These are phyloP conservation scores for Notamacropus eugenii DNA, from an alignment of 2,797 vertebrate species.

Conservation along the genomic window DNA sequence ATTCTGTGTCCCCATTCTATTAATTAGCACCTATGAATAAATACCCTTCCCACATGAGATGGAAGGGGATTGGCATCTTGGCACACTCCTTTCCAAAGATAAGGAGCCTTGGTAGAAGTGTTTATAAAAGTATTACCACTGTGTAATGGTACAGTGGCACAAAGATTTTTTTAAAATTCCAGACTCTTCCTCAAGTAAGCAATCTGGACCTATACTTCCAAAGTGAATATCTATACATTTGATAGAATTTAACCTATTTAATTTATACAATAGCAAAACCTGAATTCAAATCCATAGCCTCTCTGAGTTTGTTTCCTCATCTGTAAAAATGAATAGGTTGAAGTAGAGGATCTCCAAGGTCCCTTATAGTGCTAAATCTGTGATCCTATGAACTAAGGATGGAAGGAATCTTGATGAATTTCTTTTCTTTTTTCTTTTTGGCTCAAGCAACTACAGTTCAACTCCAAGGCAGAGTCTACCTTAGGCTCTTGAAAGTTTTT, in stretches of 20 bases:
- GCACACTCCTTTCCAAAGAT: not conserved
- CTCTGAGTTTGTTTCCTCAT: not conserved
- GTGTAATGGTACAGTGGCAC: not conserved
- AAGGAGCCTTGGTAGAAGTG: conserved; percentile 10
- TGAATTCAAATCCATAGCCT: not conserved
- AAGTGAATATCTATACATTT: not conserved
- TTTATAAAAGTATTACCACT: conserved; percentile 21
- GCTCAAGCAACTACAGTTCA: not conserved
- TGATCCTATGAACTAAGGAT: not conserved
- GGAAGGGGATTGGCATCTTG: not conserved
- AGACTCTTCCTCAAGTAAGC: not conserved
- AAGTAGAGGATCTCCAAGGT: not conserved
- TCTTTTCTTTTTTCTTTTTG: not conserved
- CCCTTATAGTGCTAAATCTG: not conserved
- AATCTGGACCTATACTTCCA: not conserved
- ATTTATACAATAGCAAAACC: not conserved
- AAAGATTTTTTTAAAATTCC: not conserved
- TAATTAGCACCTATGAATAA: conserved; percentile 16
- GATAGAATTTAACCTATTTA: not conserved
- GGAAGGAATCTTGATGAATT: not conserved
- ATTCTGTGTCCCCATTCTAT: not conserved
- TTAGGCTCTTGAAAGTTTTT: not conserved
- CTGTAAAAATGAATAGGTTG: not conserved
- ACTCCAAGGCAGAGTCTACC: not conserved
- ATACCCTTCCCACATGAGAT: conserved; percentile 6